Percentiles rank a stretch among this genome's conserved stretches.
Conservation (phyloP, 92 coral and sea anemone species). For the Siderastrea siderea region DNA sequence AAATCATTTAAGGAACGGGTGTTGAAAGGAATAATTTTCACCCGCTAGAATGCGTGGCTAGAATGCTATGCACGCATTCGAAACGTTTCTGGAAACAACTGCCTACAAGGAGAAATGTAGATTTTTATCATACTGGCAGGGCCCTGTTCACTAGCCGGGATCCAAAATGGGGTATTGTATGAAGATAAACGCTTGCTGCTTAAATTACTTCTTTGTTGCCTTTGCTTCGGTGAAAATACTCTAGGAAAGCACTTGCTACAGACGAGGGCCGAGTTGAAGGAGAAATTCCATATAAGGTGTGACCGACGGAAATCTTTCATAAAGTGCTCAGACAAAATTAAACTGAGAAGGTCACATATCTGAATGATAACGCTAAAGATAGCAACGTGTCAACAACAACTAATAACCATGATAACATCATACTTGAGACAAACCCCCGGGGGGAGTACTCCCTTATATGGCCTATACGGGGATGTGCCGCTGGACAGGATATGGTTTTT, state of each 20-base stretch:
- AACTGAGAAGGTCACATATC: not conserved
- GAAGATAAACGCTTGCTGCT: no score
- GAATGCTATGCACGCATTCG: not conserved
- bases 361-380: no score
- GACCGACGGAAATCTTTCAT: not conserved
- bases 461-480: no score
- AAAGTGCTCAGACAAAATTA: not conserved
- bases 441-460: no score
- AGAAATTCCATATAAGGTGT: not conserved
- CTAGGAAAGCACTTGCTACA: no score
- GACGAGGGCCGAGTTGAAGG: not conserved
- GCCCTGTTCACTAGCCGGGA: not conserved
- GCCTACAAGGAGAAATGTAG: not conserved
- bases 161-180: no score
- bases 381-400: not conserved
- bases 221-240: no score
- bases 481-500: no score
- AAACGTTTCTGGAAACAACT: not conserved
- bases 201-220: no score
- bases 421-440: not conserved
- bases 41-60: not conserved
- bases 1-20: not conserved
- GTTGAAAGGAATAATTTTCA: not conserved
- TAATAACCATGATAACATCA: not conserved
- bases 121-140: not conserved